Conservation (phyloP, 2,113 vertebrate genomes). For the Hyperoodon ampullatus region DNA sequence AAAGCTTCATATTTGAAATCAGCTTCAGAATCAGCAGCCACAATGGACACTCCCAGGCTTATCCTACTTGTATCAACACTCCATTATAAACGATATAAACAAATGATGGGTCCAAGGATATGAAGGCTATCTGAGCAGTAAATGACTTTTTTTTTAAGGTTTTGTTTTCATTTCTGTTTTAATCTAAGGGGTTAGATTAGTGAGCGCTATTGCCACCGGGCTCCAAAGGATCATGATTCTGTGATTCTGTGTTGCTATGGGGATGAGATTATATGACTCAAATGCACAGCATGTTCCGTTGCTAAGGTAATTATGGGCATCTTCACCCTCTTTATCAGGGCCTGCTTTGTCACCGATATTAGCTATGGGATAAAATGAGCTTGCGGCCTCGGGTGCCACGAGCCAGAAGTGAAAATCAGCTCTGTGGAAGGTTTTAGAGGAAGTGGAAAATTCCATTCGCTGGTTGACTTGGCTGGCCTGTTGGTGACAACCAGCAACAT, state of each 20-base stretch:
- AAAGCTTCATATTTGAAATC: background rate
- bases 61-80: background rate
- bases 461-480: background rate
- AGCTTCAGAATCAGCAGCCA: background rate
- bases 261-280: conserved; percentile 25
- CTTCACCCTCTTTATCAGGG: background rate
- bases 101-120: background rate
- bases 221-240: background rate
- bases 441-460: background rate
- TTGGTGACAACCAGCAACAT: background rate
- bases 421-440: background rate
- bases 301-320: conserved; percentile 29
- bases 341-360: background rate
- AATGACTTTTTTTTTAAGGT: background rate
- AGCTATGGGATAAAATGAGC: background rate
- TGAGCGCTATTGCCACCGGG: background rate
- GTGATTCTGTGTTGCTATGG: conserved; percentile 58
- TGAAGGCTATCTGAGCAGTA: background rate
- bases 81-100: background rate
- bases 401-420: background rate
- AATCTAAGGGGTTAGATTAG: conserved; percentile 5
- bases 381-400: background rate
- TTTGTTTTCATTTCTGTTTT: conserved; percentile 33
- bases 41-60: background rate
- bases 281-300: conserved; percentile 32